A percentile compares a stretch with the other conserved stretches of the same genome.
Evolutionary conservation across 1,140 invertebrate species (phyloP).

Genomic region (Centruroides vittatus): DNA sequence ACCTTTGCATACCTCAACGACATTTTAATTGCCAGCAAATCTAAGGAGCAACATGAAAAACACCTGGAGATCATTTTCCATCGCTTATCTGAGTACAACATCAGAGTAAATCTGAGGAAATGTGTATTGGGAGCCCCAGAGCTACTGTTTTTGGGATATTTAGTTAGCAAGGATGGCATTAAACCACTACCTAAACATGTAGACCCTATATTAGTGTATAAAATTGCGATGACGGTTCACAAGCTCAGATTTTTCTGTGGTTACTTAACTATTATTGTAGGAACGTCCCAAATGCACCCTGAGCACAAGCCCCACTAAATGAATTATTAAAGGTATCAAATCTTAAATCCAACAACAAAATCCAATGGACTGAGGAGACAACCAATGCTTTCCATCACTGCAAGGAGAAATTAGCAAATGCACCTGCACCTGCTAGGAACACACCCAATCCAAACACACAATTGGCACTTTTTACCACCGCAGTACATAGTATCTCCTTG

Average conservation of each 20-base stretch:
- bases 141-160: conserved; percentile 7
- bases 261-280: conserved; percentile 30
- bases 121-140: conserved; percentile 6
- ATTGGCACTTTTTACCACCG: too few relatives aligned
- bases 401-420: conserved; percentile 23
- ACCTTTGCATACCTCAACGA: conserved; percentile 1
- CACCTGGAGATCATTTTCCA: conserved; percentile 27
- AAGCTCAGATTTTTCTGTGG: conserved; percentile 23
- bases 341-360: background rate
- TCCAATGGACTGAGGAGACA: conserved; percentile 11
- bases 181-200: conserved; percentile 1
- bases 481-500: too few relatives aligned
- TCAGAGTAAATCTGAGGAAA: conserved; percentile 23
- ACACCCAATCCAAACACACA: too few relatives aligned
- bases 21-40: conserved; percentile 31
- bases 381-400: conserved; percentile 21
- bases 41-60: conserved; percentile 23
- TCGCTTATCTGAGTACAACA: conserved; percentile 20
- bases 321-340: background rate
- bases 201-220: conserved; percentile 5
- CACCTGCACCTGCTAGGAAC: too few relatives aligned
- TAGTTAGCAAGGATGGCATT: conserved; percentile 1
- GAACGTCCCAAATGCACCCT: conserved; percentile 24
- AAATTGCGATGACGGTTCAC: conserved; percentile 20
- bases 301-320: conserved; percentile 7